These are phyloP conservation scores for Baccha elongata DNA, from an alignment of 2,888 invertebrate species.

Conservation along the genomic window DNA sequence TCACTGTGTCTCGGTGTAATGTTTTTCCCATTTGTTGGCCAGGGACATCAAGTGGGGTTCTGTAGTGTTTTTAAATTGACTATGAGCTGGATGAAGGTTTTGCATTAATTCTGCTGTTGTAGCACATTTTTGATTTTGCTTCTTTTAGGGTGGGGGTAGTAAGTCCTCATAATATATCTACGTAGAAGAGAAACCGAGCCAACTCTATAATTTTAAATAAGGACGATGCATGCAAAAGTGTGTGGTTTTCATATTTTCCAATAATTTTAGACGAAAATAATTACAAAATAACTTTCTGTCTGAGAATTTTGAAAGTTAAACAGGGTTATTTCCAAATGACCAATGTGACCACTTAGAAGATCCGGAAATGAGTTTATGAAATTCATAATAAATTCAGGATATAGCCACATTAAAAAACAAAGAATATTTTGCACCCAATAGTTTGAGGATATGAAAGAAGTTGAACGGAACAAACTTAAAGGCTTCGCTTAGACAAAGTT, in stretches of 20 bases:
- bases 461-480: neutral
- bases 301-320: neutral
- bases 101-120: constrained; percentile 38
- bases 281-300: constrained; percentile 28
- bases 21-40: no score
- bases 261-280: constrained; percentile 49
- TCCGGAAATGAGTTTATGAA: constrained; percentile 22
- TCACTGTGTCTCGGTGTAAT: no score
- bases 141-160: neutral
- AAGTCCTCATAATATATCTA: neutral
- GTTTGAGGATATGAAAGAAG: neutral
- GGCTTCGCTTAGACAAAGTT: neutral
- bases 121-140: constrained; percentile 19
- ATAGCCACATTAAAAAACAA: neutral
- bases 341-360: constrained; percentile 27
- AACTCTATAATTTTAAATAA: no score
- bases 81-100: constrained; percentile 22
- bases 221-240: constrained; percentile 43
- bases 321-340: neutral
- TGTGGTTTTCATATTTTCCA: constrained; percentile 57
- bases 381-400: neutral
- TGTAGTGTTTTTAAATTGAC: no score
- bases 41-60: no score
- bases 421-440: neutral
- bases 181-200: no score